These are phyloP conservation scores for Cordilura impudica DNA, from an alignment of 2,888 invertebrate species.

Conservation along the genomic window DNA sequence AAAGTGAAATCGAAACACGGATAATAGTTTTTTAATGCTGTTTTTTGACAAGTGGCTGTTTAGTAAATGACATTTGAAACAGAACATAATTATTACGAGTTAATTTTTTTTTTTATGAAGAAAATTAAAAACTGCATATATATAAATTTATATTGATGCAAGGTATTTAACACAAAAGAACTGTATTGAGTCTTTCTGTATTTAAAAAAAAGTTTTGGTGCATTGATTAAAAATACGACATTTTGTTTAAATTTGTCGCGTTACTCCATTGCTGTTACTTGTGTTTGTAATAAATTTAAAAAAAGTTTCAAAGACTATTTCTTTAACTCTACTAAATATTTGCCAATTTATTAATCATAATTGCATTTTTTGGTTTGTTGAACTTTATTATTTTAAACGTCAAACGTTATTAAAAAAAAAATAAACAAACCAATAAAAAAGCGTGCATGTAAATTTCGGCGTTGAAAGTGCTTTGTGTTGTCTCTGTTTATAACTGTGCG, in stretches of 20 bases:
- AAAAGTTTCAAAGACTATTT: neutral
- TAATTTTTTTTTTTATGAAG: neutral
- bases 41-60: slow-evolving; percentile 46
- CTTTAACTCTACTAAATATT: neutral
- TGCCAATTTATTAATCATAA: neutral
- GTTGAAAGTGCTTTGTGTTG: neutral
- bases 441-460: neutral
- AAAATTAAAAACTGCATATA: neutral
- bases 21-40: slow-evolving; percentile 24
- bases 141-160: neutral
- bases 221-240: neutral
- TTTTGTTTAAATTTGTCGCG: too few relatives aligned
- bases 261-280: too few relatives aligned
- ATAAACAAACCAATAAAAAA: neutral
- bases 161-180: neutral
- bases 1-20: slow-evolving; percentile 39
- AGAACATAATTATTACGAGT: neutral
- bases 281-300: neutral
- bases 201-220: neutral
- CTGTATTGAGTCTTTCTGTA: neutral
- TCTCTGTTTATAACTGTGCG: neutral
- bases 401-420: neutral
- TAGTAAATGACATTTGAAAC: neutral
- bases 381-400: neutral
- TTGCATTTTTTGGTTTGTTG: neutral